phyloP scores from a whole-genome alignment of 2,888 invertebrate genomes.

The Rhorus exstirpatorius region DNA sequence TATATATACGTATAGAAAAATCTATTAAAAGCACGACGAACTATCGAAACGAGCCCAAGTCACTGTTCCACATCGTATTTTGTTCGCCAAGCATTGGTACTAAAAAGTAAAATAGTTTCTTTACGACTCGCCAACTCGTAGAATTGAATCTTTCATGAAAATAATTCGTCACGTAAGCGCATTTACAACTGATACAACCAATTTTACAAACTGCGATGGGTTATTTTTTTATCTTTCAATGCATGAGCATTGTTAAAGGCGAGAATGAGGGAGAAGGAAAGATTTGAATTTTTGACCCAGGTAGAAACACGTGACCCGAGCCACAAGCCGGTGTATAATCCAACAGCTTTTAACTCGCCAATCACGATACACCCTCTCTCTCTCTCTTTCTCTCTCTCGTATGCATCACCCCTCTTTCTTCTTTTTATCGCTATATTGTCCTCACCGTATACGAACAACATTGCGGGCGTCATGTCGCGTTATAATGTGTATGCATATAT shows the following conservation, averaged over 20 bases:
- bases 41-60: conserved; percentile 15
- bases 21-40: conserved; percentile 10
- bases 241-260: neutral
- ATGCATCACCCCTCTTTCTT: neutral
- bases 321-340: conserved; percentile 2
- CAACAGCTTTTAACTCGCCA: conserved; percentile 21
- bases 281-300: conserved; percentile 11
- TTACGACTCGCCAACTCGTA: neutral
- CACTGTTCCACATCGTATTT: neutral
- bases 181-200: neutral
- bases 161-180: neutral
- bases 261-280: conserved; percentile 10
- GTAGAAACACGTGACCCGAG: neutral
- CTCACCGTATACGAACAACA: neutral
- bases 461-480: neutral
- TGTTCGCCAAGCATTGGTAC: conserved; percentile 38
- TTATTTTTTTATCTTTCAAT: neutral
- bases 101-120: conserved; percentile 18
- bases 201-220: too few species aligned
- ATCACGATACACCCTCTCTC: too few species aligned
- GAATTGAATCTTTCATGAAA: neutral
- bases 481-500: too few species aligned
- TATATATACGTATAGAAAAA: too few species aligned
- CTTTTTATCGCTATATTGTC: neutral
- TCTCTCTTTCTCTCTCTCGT: conserved; percentile 12